Evolutionary conservation across 2,113 vertebrate genomes (phyloP).

Genomic region (Hypanus sabinus): DNA sequence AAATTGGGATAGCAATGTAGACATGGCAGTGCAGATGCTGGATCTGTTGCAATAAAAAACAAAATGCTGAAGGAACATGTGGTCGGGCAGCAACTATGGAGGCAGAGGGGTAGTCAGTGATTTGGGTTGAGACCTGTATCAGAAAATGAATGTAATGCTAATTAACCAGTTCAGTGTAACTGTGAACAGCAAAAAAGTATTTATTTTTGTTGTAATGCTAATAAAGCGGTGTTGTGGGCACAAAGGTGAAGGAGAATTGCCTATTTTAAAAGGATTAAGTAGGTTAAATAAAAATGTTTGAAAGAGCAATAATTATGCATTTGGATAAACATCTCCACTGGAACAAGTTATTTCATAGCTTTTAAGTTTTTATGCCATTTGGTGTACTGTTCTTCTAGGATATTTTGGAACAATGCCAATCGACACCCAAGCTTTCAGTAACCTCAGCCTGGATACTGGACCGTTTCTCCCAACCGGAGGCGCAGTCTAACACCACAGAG

Average conservation of each 20-base stretch:
- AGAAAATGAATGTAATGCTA: background rate
- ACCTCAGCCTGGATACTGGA: constrained; percentile 60
- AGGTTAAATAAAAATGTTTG: background rate
- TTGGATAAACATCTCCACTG: background rate
- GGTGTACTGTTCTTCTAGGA: constrained; percentile 46
- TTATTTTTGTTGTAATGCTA: background rate
- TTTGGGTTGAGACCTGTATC: background rate
- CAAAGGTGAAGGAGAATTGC: background rate
- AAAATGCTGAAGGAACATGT: too few relatives aligned
- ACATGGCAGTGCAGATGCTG: too few relatives aligned
- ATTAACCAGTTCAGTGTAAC: background rate
- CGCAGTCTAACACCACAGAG: background rate
- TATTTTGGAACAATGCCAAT: constrained; percentile 51
- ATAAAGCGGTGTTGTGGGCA: background rate
- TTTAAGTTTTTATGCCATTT: background rate
- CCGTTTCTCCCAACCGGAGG: constrained; percentile 42
- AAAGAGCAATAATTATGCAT: background rate
- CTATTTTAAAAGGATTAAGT: background rate
- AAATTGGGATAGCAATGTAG: too few relatives aligned
- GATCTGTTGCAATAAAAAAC: too few relatives aligned
- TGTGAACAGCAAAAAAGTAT: background rate
- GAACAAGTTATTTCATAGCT: background rate
- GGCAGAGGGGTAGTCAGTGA: too few relatives aligned
- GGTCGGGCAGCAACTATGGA: too few relatives aligned
- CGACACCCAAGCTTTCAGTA: constrained; percentile 50